A percentile compares a stretch with the other conserved stretches of the same genome.
Conservation (phyloP, 2,888 invertebrate species). For the Leptogaster cylindrica region DNA sequence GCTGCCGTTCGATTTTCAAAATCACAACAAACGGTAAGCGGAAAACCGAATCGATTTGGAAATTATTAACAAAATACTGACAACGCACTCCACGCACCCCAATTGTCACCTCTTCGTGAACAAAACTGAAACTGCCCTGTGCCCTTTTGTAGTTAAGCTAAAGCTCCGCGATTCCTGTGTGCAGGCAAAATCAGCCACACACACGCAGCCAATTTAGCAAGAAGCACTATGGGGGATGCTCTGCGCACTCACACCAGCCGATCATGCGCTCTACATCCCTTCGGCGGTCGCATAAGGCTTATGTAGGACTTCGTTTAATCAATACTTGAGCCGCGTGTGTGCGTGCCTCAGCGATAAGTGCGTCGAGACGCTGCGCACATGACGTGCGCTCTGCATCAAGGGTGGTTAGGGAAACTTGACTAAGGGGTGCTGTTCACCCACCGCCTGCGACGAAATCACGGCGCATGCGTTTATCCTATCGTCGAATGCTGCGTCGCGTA, state of each 20-base stretch:
- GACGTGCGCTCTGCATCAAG: not conserved
- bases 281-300: slow-evolving; percentile 43
- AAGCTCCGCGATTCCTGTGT: slow-evolving; percentile 21
- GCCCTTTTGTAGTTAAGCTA: slow-evolving; percentile 12
- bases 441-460: not conserved
- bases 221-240: slow-evolving; percentile 7
- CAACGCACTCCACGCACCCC: not conserved
- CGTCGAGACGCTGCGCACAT: slow-evolving; percentile 29
- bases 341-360: slow-evolving; percentile 10
- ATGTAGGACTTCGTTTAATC: slow-evolving; percentile 36
- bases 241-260: slow-evolving; percentile 25
- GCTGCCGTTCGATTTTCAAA: not conserved
- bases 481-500: not conserved
- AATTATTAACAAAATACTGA: not conserved
- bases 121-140: slow-evolving; percentile 36
- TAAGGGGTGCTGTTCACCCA: not conserved
- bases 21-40: not conserved
- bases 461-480: not conserved
- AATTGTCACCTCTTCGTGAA: slow-evolving; percentile 22
- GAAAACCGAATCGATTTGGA: slow-evolving; percentile 23
- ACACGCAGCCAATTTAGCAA: slow-evolving; percentile 33
- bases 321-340: slow-evolving; percentile 24
- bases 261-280: slow-evolving; percentile 40
- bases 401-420: not conserved
- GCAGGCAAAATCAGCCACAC: slow-evolving; percentile 14